Conservation (phyloP, 2,888 invertebrate genomes). For the Pseudanteris insignis region DNA sequence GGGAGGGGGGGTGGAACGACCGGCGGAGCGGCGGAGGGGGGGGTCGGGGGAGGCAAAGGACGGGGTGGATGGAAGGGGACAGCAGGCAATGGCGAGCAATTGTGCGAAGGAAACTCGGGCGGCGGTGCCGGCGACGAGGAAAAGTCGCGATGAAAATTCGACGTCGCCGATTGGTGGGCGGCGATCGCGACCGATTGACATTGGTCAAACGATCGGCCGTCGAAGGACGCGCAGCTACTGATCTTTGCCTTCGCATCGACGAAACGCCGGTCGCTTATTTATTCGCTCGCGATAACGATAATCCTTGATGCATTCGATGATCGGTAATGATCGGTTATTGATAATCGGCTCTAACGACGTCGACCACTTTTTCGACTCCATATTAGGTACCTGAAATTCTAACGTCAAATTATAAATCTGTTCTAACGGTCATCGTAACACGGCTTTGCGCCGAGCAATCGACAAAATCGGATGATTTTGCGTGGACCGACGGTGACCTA, state of each 20-base stretch:
- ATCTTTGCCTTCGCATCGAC: constrained; percentile 37
- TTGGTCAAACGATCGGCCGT: constrained; percentile 36
- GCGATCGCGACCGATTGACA: constrained; percentile 36
- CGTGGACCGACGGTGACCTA: too few relatives aligned
- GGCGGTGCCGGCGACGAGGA: constrained; percentile 15
- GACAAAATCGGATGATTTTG: too few relatives aligned
- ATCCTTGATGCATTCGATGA: constrained; percentile 40
- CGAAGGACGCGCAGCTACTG: constrained; percentile 38
- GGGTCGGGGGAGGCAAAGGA: background rate
- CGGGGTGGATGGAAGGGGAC: too few relatives aligned
- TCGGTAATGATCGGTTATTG: constrained; percentile 31
- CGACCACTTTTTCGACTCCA: too few relatives aligned
- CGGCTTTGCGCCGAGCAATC: too few relatives aligned
- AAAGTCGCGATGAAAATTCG: constrained; percentile 21
- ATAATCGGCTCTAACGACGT: constrained; percentile 12
- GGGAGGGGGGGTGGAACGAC: constrained; percentile 4
- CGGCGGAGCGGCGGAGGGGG: constrained; percentile 14
- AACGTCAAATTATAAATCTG: too few relatives aligned
- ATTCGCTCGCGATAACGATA: constrained; percentile 43
- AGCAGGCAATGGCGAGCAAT: constrained; percentile 7
- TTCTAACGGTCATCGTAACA: too few relatives aligned
- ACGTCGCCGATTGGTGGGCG: constrained; percentile 13
- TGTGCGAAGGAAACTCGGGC: constrained; percentile 29
- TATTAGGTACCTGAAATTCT: too few relatives aligned
- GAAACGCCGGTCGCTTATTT: constrained; percentile 32